These are phyloP conservation scores for Myripristis jacobus DNA, from an alignment of 2,797 vertebrate genomes.

Conservation along the genomic window DNA sequence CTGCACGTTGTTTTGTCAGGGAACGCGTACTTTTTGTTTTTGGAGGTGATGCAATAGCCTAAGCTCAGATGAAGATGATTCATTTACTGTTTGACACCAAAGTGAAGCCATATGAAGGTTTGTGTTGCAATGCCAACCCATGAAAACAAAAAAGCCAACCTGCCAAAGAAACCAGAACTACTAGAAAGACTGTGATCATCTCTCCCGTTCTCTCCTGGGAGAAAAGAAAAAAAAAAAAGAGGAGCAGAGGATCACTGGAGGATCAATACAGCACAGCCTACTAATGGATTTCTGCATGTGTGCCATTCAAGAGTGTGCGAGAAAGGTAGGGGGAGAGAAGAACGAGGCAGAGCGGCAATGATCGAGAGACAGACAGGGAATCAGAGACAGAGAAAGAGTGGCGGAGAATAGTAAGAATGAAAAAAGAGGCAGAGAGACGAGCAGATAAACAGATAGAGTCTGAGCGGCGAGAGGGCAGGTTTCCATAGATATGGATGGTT, in stretches of 20 bases:
- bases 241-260: slow-evolving; percentile 30
- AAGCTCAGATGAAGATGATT: slow-evolving; percentile 21
- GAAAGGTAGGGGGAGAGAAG: slow-evolving; percentile 16
- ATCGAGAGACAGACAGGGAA: neutral
- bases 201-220: neutral
- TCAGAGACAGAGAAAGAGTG: slow-evolving; percentile 12
- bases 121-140: neutral
- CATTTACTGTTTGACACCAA: neutral
- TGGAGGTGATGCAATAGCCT: slow-evolving; percentile 3
- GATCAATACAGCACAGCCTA: slow-evolving; percentile 56
- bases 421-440: slow-evolving; percentile 15
- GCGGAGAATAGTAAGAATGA: slow-evolving; percentile 37
- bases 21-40: neutral
- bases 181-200: slow-evolving; percentile 15
- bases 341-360: slow-evolving; percentile 32
- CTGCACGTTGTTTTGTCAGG: neutral
- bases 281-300: slow-evolving; percentile 67
- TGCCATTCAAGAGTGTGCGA: slow-evolving; percentile 24
- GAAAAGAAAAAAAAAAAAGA: slow-evolving; percentile 7
- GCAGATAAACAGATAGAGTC: slow-evolving; percentile 34
- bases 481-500: slow-evolving; percentile 52
- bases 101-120: neutral
- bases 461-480: slow-evolving; percentile 31
- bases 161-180: slow-evolving; percentile 4
- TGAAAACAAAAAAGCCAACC: neutral